Conservation (phyloP, 2,888 invertebrate genomes). For the Schizaphis graminum region DNA sequence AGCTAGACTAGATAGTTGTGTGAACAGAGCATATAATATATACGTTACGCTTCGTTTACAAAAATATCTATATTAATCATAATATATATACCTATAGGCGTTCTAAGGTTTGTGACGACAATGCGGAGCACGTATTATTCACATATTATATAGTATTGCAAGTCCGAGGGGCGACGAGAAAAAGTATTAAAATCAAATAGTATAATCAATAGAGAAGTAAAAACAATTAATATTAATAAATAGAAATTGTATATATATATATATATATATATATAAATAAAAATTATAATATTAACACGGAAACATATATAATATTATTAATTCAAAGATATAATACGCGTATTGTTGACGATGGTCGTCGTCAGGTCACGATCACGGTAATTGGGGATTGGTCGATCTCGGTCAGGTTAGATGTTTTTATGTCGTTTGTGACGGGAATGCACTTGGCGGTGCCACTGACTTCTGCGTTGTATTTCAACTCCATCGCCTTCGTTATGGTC, state of each 20-base stretch:
- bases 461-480: constrained; percentile 66
- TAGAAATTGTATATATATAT: constrained; percentile 22
- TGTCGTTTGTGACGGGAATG: constrained; percentile 52
- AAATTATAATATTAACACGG: constrained; percentile 61
- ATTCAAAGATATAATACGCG: constrained; percentile 41
- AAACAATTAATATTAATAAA: constrained; percentile 63
- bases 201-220: constrained; percentile 53
- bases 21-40: constrained; percentile 26
- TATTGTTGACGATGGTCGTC: background rate
- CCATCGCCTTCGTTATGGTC: constrained; percentile 71
- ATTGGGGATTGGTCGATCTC: constrained; percentile 50
- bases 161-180: background rate
- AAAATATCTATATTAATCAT: background rate
- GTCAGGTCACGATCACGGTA: constrained; percentile 52
- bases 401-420: constrained; percentile 36
- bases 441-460: constrained; percentile 65
- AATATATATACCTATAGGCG: background rate
- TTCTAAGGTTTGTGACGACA: background rate
- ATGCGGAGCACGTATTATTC: background rate
- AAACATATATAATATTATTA: constrained; percentile 36
- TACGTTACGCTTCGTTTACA: constrained; percentile 24
- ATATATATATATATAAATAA: constrained; percentile 40
- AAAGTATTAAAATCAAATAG: constrained; percentile 28
- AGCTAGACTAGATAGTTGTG: constrained; percentile 27
- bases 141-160: background rate